phyloP scores from a whole-genome alignment of 2,888 invertebrate genomes.

The Scaptomyza caliginosa region DNA sequence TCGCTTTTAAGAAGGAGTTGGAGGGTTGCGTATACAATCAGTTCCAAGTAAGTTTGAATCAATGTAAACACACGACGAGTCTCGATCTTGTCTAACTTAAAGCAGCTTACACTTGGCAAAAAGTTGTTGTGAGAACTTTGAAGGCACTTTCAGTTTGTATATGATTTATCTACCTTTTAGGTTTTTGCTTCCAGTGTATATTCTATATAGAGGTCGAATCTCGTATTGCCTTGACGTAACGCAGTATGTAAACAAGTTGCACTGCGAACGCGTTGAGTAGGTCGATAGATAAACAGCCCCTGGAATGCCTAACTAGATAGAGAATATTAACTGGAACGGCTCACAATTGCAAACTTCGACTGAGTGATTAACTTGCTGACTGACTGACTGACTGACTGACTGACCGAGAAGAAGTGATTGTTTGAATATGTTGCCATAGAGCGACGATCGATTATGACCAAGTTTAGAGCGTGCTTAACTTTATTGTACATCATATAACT shows the following conservation, averaged over 20 bases:
- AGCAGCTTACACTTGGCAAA: conserved; percentile 7
- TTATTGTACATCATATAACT: conserved; percentile 48
- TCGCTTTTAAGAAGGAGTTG: neutral
- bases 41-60: conserved; percentile 50
- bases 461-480: conserved; percentile 58
- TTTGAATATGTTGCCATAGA: neutral
- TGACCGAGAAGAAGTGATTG: conserved; percentile 7
- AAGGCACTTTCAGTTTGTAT: neutral
- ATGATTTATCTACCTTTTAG: neutral
- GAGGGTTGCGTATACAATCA: conserved; percentile 21
- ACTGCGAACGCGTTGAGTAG: conserved; percentile 43
- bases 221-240: conserved; percentile 50
- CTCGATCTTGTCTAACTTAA: conserved; percentile 52
- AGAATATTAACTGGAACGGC: conserved; percentile 11
- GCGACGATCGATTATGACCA: conserved; percentile 48
- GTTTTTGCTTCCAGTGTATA: neutral
- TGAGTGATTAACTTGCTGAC: too few relatives aligned
- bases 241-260: conserved; percentile 63
- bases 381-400: conserved; percentile 22
- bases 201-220: conserved; percentile 25
- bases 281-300: conserved; percentile 65
- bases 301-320: neutral
- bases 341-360: conserved; percentile 32
- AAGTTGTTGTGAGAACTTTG: too few relatives aligned
- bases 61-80: conserved; percentile 39